Base-by-base conservation (phyloP, 2,797 vertebrate species). In the Cossypha caffra region DNA sequence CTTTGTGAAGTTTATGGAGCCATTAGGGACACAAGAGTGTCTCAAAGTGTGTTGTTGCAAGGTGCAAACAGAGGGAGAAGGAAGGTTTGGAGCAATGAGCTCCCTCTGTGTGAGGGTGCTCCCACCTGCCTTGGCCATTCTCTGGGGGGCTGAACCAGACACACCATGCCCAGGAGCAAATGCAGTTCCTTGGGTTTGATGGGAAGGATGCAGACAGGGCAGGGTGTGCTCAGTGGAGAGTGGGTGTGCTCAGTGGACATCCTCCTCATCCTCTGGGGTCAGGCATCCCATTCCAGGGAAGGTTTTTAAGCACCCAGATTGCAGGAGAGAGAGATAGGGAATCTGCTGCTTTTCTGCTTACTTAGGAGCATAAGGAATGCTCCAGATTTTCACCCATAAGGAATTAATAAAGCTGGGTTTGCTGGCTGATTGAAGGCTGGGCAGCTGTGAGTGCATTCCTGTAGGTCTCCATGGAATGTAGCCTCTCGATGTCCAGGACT, bases 41-140 rank as follows among this genome's bases (percentile, higher is more conserved):
- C n/a, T 43, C 38, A 13, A 13, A 35, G 3, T 12, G 24, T 12
- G 19, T 14, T 20, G 16, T 16, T 45, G 47, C 19, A 7, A 64
- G 63, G 48, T 11, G 42, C 26, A 16, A 9, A n/a, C 63, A 14
- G 26, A 26, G 12, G 24, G 15, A 74, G 28, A n/a, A 62, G 74
- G 74, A 35, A 55, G 35, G 6, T 79, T 64, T 57, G 86, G 63
- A 17, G 2, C 5, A 38, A 4, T 12, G 16, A 72, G 40, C 16
- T 86, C 26, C n/a, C 8, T 52, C 17, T 54, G n/a, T 0, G 0
- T 4, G 1, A 9, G 3, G 13, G 0, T 38, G 42, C 38, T 87
- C 33, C 63, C 13, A 0, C 10, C 16, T 85, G 55, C 38, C 47
- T 20, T 11, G 52, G 66, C 61, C 13, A 0, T 66, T 28, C 31